phyloP scores from a whole-genome alignment of 2,113 vertebrate species.

The Peromyscus polionotus region DNA sequence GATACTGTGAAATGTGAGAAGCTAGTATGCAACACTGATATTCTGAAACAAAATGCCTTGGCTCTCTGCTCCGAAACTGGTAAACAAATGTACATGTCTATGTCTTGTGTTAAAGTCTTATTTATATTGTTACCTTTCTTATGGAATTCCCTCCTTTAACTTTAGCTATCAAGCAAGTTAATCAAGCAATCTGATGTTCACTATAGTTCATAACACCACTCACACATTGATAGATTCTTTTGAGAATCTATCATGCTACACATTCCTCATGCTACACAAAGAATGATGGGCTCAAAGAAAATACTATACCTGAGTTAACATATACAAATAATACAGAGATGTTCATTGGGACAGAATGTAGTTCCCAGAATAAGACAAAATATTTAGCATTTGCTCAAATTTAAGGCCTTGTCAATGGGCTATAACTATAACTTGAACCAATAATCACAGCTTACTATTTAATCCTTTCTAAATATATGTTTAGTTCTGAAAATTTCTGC shows the following conservation, averaged over 20 bases:
- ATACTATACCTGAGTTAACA: background rate
- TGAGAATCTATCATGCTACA: background rate
- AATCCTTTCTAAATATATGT: background rate
- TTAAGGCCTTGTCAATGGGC: background rate
- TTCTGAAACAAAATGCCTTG: slow-evolving; percentile 20
- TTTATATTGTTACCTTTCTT: background rate
- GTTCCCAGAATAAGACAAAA: background rate
- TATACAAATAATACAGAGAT: background rate
- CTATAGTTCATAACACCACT: background rate
- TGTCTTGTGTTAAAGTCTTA: background rate
- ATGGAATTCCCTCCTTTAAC: background rate
- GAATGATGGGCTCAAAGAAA: background rate
- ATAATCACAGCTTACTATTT: background rate
- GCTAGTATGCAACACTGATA: background rate
- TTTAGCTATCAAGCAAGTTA: slow-evolving; percentile 17
- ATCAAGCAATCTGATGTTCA: background rate
- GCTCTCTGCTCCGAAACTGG: background rate
- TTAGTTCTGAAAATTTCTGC: slow-evolving; percentile 17
- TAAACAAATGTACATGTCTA: background rate
- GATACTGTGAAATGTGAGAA: background rate
- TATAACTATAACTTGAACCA: background rate
- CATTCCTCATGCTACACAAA: background rate
- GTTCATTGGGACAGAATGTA: background rate
- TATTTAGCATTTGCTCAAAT: background rate
- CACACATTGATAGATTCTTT: background rate